Evolutionary conservation across 1,140 invertebrate genomes (phyloP), one percentile per base, ranked within the genome.

Genomic region (Heliconius melpomene): DNA sequence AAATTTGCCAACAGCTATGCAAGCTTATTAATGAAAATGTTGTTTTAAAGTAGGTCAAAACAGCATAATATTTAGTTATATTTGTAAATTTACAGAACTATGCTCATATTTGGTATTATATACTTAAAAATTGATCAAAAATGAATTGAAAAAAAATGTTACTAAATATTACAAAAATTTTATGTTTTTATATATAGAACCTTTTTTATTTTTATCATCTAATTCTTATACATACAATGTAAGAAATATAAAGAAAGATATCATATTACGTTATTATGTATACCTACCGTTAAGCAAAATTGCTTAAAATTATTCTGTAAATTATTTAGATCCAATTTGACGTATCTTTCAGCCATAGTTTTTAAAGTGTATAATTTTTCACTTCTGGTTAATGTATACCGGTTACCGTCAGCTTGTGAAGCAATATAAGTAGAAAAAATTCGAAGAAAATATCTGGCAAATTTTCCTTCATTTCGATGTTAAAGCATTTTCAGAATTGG

Each of bases 1-100:
- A 71, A 71, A 71, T 71, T 71, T 71, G 70, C 70, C 13, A 71
- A 71, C 26, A 71, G 32, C 26, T 71, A 29, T 71, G 26, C 70
- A 18, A 71, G 32, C 70, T 72, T 72, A 72, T 72, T 38, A 72
- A 72, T 13, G 16, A 72, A 72, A 38, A 11, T 72, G 11, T 71
- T 36, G 32, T 72, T 72, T 72, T 38, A 38, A 72, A 72, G 71
- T 38, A 72, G 32, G 32, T 72, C 32, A 72, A 72, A 72, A 72
- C 36, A 38, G 13, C 8, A 36, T 38, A 72, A 72, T 38, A 72
- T 71, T 71, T 57, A 66, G 2, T 13, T 66, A 66, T 66, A 66
- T 3, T 66, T 23, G 13, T 26, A 29, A 66, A 66, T 26, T 66
- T 23, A 66, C 60, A 26, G n/a, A 60, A 29, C 60, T 66, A 66